Conservation (phyloP, 2,888 invertebrate genomes). For the Ormia ochracea region DNA sequence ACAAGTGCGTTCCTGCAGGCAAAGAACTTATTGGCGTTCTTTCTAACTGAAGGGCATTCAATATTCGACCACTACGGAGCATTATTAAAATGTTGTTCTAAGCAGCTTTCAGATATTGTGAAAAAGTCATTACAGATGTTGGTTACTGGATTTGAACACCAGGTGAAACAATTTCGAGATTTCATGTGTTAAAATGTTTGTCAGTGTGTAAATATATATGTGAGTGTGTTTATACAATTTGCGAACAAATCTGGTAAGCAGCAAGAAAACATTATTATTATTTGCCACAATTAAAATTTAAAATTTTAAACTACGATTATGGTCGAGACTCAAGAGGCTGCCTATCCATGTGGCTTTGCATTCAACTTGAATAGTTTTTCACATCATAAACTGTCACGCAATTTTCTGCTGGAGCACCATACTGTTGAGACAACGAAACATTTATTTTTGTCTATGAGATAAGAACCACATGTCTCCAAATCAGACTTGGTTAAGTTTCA, state of each 20-base stretch:
- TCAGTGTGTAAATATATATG: too few relatives aligned
- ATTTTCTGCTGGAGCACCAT: conserved; percentile 17
- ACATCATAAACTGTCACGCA: conserved; percentile 64
- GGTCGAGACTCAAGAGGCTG: not conserved
- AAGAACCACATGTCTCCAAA: not conserved
- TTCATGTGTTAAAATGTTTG: not conserved
- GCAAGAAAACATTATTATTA: conserved; percentile 56
- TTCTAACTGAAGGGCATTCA: not conserved
- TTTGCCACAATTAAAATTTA: conserved; percentile 61
- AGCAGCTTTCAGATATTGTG: not conserved
- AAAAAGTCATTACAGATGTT: conserved; percentile 44
- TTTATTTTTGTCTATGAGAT: conserved; percentile 14
- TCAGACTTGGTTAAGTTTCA: not conserved
- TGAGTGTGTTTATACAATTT: conserved; percentile 49
- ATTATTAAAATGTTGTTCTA: not conserved
- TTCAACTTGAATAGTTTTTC: conserved; percentile 20
- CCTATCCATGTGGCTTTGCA: not conserved
- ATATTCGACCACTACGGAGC: too few relatives aligned
- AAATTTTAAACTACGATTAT: conserved; percentile 47
- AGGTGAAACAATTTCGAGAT: not conserved
- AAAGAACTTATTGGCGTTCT: not conserved
- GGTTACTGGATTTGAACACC: not conserved
- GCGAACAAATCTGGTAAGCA: conserved; percentile 21
- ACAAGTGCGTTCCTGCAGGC: not conserved
- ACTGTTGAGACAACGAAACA: conserved; percentile 20